A percentile compares a stretch with the other conserved stretches of the same genome.
These are phyloP conservation scores for Beroe forskalii DNA, from an alignment of 37 sponge, comb jelly and placozoan genomes.

Conservation along the genomic window DNA sequence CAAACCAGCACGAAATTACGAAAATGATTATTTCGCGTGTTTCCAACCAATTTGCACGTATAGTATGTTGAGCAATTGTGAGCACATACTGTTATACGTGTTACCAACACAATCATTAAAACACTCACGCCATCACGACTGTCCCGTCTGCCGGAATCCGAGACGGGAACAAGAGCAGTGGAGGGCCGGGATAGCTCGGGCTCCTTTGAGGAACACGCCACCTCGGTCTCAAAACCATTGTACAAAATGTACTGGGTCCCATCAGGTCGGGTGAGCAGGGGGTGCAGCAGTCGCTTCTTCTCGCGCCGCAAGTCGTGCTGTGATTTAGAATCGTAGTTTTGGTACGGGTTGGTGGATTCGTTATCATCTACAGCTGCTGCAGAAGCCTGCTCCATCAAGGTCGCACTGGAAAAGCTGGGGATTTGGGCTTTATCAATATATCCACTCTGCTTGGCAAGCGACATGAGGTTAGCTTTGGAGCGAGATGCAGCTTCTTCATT, in stretches of 20 bases:
- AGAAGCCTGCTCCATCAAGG: not conserved
- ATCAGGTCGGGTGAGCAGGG: not conserved
- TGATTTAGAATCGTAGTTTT: conserved; percentile 27
- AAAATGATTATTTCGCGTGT: no score
- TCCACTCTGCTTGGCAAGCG: not conserved
- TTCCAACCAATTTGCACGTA: no score
- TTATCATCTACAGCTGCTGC: not conserved
- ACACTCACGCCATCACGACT: no score
- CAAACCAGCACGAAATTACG: no score
- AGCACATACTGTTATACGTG: no score
- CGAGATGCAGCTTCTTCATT: not conserved
- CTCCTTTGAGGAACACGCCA: not conserved
- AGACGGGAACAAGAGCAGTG: not conserved
- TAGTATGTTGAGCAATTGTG: no score
- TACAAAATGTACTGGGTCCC: not conserved
- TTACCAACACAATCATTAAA: no score
- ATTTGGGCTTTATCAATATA: not conserved
- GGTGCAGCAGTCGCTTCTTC: conserved; percentile 48
- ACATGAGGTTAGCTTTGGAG: not conserved
- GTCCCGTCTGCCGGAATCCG: not conserved
- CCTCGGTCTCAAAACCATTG: not conserved
- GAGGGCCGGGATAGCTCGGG: not conserved
- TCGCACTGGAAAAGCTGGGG: not conserved
- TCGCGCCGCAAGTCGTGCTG: conserved; percentile 29
- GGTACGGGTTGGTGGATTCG: not conserved